phyloP scores from a whole-genome alignment of 2,797 vertebrate species.

The Zenarchopterus dispar region DNA sequence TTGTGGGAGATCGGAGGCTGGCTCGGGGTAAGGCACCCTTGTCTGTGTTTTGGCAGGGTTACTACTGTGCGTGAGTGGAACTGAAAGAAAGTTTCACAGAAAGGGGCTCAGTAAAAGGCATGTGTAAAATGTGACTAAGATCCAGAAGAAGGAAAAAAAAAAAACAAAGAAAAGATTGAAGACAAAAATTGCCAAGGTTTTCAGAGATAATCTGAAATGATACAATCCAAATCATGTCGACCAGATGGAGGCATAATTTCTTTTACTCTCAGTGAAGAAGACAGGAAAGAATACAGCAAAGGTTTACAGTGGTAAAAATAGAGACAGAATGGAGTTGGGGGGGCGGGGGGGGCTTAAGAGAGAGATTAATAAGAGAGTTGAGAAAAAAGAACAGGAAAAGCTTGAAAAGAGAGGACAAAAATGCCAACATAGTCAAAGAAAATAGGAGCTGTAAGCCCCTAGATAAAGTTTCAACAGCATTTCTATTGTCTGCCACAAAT shows the following conservation, averaged over 20 bases:
- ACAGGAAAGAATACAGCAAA: slow-evolving; percentile 27
- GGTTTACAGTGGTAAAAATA: slow-evolving; percentile 75
- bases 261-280: slow-evolving; percentile 2
- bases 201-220: background rate
- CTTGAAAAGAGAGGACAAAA: slow-evolving; percentile 33
- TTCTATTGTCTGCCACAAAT: slow-evolving; percentile 11
- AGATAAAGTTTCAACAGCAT: slow-evolving; percentile 26
- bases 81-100: slow-evolving; percentile 80
- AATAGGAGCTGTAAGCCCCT: slow-evolving; percentile 5
- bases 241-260: background rate
- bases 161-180: slow-evolving; percentile 4
- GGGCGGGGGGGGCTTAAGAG: slow-evolving; percentile 77
- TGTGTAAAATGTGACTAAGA: slow-evolving; percentile 78
- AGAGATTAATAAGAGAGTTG: slow-evolving; percentile 71
- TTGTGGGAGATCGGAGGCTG: slow-evolving; percentile 47
- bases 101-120: slow-evolving; percentile 79
- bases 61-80: slow-evolving; percentile 76
- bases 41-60: slow-evolving; percentile 82
- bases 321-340: slow-evolving; percentile 57
- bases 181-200: slow-evolving; percentile 8
- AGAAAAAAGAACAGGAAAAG: slow-evolving; percentile 46
- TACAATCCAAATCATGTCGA: background rate
- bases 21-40: slow-evolving; percentile 61
- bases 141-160: slow-evolving; percentile 29
- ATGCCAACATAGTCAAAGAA: slow-evolving; percentile 4